Evolutionary conservation across 2,888 invertebrate genomes (phyloP).

Genomic region (Fissipunctia ypsillon): DNA sequence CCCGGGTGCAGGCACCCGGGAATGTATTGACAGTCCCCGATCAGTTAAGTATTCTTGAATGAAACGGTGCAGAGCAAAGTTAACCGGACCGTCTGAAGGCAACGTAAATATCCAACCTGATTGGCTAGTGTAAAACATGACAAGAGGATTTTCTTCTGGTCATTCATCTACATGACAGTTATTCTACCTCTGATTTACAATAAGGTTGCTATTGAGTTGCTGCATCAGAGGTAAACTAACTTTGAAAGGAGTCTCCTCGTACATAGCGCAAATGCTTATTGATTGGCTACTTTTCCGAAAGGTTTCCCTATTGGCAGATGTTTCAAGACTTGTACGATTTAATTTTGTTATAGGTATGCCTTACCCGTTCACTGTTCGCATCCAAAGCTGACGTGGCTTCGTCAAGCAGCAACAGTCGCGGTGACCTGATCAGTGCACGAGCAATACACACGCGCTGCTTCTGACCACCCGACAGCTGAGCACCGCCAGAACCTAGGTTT

Average conservation of each 20-base stretch:
- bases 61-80: too few relatives aligned
- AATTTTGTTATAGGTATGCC: background rate
- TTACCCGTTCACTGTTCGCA: slow-evolving; percentile 92
- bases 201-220: background rate
- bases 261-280: background rate
- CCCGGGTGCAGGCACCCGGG: background rate
- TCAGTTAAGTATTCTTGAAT: background rate
- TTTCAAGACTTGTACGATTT: background rate
- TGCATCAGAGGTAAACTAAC: background rate
- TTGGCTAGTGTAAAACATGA: background rate
- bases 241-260: background rate
- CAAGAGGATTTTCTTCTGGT: background rate
- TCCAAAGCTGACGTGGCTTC: slow-evolving; percentile 93
- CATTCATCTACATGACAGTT: background rate
- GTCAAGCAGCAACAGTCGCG: slow-evolving; percentile 92
- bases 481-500: slow-evolving; percentile 92
- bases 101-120: background rate
- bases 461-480: slow-evolving; percentile 93
- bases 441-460: slow-evolving; percentile 94
- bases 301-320: background rate
- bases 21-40: background rate
- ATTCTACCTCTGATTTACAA: background rate
- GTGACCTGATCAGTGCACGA: slow-evolving; percentile 92
- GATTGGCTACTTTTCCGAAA: background rate
- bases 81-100: background rate